Evolutionary conservation across 1,140 invertebrate genomes (phyloP).

Genomic region (Drosophila orena): DNA sequence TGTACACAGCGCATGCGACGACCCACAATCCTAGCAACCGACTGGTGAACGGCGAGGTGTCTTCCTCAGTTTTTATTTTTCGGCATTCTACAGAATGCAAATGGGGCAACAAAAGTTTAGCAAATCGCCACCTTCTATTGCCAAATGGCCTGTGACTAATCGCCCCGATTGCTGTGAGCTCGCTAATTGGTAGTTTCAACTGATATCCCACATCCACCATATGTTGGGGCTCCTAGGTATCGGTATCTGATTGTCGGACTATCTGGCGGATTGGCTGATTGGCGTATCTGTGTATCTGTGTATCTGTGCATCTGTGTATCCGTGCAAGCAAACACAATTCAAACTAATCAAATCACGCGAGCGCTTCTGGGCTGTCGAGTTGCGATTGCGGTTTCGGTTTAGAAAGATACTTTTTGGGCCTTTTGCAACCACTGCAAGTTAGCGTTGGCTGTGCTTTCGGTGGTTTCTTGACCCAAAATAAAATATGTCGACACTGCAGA

Average conservation of each 20-base stretch:
- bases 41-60: conserved; percentile 5
- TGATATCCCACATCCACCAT: conserved; percentile 14
- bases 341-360: conserved; percentile 29
- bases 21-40: conserved; percentile 29
- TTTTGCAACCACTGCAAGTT: conserved; percentile 50
- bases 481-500: conserved; percentile 41
- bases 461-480: conserved; percentile 48
- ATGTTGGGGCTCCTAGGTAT: conserved; percentile 24
- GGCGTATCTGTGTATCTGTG: conserved; percentile 1
- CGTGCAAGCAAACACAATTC: conserved; percentile 11
- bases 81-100: conserved; percentile 48
- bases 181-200: conserved; percentile 70
- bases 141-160: conserved; percentile 72
- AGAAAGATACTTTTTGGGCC: conserved; percentile 19
- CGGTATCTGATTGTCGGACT: background rate
- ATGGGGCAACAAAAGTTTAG: conserved; percentile 42
- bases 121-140: conserved; percentile 60
- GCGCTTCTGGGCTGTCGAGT: conserved; percentile 1
- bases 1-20: conserved; percentile 19
- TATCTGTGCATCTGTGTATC: background rate
- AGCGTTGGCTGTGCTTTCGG: conserved; percentile 19
- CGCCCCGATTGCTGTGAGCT: conserved; percentile 40
- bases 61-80: background rate
- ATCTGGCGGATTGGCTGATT: background rate
- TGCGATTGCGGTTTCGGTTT: conserved; percentile 23